phyloP scores from a whole-genome alignment of 1,140 invertebrate species.

The Phthorimaea operculella region DNA sequence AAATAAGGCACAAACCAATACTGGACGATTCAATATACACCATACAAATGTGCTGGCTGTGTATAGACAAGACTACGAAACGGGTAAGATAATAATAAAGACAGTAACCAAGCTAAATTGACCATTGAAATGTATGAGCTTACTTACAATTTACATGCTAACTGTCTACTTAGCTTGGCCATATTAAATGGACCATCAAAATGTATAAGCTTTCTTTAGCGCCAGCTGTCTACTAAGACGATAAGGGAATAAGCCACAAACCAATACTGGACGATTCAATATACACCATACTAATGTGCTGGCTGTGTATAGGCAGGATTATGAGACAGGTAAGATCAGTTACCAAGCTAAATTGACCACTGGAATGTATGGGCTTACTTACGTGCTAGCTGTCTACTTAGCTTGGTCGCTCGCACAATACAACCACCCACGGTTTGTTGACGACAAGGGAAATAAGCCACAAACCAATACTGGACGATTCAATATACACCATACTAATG shows the following conservation, averaged over 20 bases:
- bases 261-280: constrained; percentile 86
- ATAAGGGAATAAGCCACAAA: constrained; percentile 66
- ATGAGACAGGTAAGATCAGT: background rate
- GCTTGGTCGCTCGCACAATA: constrained; percentile 71
- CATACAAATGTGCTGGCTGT: constrained; percentile 54
- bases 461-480: constrained; percentile 83
- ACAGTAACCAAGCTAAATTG: background rate
- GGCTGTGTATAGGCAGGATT: constrained; percentile 68
- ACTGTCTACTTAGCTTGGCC: too few relatives aligned
- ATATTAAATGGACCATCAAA: background rate
- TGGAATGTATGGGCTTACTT: background rate
- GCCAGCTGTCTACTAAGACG: too few relatives aligned
- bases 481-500: constrained; percentile 57
- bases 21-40: constrained; percentile 80
- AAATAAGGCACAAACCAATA: constrained; percentile 71
- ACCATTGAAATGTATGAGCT: background rate
- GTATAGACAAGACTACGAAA: constrained; percentile 50
- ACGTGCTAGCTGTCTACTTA: too few relatives aligned
- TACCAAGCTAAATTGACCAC: background rate
- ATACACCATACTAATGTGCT: constrained; percentile 5
- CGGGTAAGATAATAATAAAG: constrained; percentile 2
- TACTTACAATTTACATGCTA: background rate
- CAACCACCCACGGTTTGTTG: constrained; percentile 71
- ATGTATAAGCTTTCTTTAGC: background rate
- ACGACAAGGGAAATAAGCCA: constrained; percentile 66